Conservation (phyloP, 2,797 vertebrate genomes). For the Myotis daubentonii region DNA sequence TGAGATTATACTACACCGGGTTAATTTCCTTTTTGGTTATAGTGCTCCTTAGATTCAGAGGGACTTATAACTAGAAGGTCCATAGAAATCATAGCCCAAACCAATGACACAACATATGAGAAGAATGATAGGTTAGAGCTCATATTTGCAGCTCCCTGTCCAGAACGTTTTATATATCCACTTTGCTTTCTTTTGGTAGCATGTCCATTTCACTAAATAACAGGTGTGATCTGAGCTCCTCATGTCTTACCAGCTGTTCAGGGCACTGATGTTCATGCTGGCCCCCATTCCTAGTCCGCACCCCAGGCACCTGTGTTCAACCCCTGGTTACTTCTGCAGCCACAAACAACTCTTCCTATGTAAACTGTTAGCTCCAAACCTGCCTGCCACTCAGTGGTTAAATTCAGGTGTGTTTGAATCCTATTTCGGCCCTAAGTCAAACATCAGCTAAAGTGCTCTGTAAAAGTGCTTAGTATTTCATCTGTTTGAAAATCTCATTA, state of each 20-base stretch:
- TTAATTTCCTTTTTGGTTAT: neutral
- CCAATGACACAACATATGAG: neutral
- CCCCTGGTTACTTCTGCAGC: neutral
- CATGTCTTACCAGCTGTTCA: neutral
- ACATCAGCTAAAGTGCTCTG: neutral
- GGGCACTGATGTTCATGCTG: neutral
- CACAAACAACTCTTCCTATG: neutral
- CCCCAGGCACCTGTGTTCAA: neutral
- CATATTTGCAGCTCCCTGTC: neutral
- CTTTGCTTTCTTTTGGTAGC: neutral
- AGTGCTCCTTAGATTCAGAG: neutral
- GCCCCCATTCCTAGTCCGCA: neutral
- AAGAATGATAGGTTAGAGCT: neutral
- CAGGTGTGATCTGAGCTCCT: neutral
- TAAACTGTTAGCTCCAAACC: neutral
- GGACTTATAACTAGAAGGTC: neutral
- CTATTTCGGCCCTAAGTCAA: neutral
- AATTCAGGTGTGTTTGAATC: neutral
- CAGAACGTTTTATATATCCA: accelerated
- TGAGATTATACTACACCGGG: neutral
- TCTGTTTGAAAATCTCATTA: neutral
- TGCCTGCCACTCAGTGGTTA: neutral
- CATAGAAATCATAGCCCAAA: neutral
- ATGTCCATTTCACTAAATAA: neutral
- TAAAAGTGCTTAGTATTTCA: neutral